Evolutionary conservation across 2,113 vertebrate species (phyloP).

Genomic region (Illadopsis cleaveri): DNA sequence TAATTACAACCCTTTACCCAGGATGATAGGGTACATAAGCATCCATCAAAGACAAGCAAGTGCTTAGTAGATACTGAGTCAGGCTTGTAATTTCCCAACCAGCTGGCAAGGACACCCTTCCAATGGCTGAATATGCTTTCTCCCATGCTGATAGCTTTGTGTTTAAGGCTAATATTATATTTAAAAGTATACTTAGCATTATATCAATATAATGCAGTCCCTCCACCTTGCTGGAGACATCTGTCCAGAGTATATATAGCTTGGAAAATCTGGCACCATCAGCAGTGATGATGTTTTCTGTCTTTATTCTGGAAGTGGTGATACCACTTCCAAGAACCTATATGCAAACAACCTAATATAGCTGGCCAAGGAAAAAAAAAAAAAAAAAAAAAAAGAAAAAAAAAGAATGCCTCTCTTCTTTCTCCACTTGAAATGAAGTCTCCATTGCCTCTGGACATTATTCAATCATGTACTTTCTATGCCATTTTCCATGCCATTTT

Average conservation of each 20-base stretch:
- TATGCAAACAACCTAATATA: not conserved
- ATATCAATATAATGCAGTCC: not conserved
- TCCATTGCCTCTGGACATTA: not conserved
- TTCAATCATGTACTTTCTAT: not conserved
- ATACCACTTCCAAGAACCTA: not conserved
- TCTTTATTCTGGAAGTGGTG: not conserved
- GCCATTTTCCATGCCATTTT: not conserved
- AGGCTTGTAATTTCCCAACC: slow-evolving; percentile 5
- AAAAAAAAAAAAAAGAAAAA: too few relatives aligned
- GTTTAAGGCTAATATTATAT: not conserved
- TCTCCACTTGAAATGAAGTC: not conserved
- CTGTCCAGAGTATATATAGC: not conserved
- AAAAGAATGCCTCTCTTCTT: not conserved
- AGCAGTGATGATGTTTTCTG: not conserved
- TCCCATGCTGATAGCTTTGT: not conserved
- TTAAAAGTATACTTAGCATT: not conserved
- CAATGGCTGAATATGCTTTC: not conserved
- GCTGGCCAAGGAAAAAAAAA: not conserved
- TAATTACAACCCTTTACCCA: not conserved
- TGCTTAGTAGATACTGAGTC: not conserved
- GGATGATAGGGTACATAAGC: not conserved
- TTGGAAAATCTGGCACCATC: not conserved
- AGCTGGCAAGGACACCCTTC: not conserved
- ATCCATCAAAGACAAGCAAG: not conserved
- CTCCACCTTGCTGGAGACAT: not conserved